These are phyloP conservation scores for Thymelicus lineola DNA, from an alignment of 2,888 invertebrate species.

Conservation along the genomic window DNA sequence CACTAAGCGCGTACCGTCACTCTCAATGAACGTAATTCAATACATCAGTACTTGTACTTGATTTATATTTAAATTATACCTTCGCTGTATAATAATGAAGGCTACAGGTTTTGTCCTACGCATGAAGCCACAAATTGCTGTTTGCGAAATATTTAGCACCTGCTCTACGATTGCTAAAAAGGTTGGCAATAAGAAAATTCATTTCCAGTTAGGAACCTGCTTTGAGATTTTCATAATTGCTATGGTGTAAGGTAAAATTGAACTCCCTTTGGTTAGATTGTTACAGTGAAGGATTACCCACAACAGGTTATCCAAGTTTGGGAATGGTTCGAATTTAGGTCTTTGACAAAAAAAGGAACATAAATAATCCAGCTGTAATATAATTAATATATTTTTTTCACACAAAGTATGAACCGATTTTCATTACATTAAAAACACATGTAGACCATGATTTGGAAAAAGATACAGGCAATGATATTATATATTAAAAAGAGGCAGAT, in stretches of 20 bases:
- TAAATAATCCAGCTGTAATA: too few relatives aligned
- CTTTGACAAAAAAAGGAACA: too few relatives aligned
- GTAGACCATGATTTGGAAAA: too few relatives aligned
- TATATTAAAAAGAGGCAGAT: too few relatives aligned
- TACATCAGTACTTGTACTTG: conserved; percentile 20
- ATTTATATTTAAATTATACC: conserved; percentile 38
- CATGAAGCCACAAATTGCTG: conserved; percentile 42
- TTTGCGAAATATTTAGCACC: conserved; percentile 47
- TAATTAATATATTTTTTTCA: too few relatives aligned
- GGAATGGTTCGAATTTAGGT: not conserved
- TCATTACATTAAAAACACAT: too few relatives aligned
- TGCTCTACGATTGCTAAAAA: conserved; percentile 33
- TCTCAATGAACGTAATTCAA: conserved; percentile 25
- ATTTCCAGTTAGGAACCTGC: conserved; percentile 14
- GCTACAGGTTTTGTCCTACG: conserved; percentile 45
- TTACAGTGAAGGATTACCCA: too few relatives aligned
- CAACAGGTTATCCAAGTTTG: too few relatives aligned
- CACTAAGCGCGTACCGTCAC: conserved; percentile 9
- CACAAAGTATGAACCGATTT: too few relatives aligned
- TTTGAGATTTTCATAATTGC: not conserved
- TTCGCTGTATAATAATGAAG: conserved; percentile 33
- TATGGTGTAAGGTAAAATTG: not conserved
- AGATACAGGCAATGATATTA: too few relatives aligned
- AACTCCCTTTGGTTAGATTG: not conserved
- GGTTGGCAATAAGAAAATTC: conserved; percentile 31